These are phyloP conservation scores for Trichosurus vulpecula DNA, from an alignment of 2,797 vertebrate species.

Conservation along the genomic window DNA sequence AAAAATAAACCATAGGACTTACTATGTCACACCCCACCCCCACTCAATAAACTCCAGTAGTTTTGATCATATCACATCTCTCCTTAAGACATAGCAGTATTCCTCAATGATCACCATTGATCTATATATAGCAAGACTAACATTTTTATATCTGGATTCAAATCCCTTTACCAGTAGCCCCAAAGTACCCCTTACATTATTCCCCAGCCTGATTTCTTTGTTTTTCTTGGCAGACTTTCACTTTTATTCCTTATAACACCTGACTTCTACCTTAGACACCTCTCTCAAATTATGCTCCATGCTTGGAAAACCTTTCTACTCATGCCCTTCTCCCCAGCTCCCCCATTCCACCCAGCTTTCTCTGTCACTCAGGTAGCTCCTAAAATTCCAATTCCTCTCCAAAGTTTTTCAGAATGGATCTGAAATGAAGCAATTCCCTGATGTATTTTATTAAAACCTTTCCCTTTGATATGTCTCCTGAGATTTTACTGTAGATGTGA, in stretches of 20 bases:
- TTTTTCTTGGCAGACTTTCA: constrained; percentile 11
- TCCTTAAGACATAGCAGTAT: neutral
- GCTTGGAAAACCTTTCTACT: neutral
- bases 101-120: neutral
- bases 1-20: neutral
- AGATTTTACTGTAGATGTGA: constrained; percentile 30
- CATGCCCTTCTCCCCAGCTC: neutral
- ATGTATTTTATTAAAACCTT: neutral
- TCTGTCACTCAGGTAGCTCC: neutral
- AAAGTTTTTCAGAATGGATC: constrained; percentile 14
- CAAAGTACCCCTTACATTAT: neutral
- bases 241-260: neutral
- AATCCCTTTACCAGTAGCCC: neutral
- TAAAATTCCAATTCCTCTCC: neutral
- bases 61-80: neutral
- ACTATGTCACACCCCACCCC: too few relatives aligned
- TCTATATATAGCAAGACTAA: neutral
- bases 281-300: constrained; percentile 1
- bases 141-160: neutral
- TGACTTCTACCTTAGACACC: neutral
- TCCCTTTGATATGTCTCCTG: neutral
- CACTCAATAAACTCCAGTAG: neutral
- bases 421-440: neutral
- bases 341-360: neutral
- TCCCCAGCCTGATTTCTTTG: neutral